Evolutionary conservation across 2,113 vertebrate species (phyloP).

Genomic region (Odontophorus gujanensis): DNA sequence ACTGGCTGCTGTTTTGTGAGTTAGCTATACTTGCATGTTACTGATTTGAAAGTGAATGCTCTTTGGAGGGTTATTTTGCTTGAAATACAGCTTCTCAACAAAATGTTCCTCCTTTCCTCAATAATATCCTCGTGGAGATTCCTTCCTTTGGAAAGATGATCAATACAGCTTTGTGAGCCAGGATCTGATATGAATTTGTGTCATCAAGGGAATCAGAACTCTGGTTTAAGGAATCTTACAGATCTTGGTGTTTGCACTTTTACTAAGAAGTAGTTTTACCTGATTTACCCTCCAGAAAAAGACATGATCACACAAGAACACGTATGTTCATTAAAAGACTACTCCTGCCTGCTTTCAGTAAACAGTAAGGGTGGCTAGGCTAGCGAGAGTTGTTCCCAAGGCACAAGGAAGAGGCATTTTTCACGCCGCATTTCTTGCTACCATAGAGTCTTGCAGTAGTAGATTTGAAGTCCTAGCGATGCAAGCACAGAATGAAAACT

Average conservation of each 20-base stretch:
- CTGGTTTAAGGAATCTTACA: neutral
- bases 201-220: neutral
- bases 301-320: neutral
- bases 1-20: slow-evolving; percentile 60
- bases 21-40: neutral
- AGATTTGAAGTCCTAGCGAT: neutral
- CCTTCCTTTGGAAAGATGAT: neutral
- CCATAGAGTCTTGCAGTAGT: neutral
- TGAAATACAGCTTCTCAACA: neutral
- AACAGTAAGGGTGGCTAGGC: neutral
- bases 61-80: slow-evolving; percentile 28
- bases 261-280: slow-evolving; percentile 10
- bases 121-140: neutral
- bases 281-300: slow-evolving; percentile 51
- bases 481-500: neutral
- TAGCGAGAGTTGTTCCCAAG: neutral
- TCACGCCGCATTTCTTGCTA: neutral
- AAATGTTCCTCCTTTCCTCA: slow-evolving; percentile 19
- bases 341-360: neutral
- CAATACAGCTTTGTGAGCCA: neutral
- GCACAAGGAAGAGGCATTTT: neutral
- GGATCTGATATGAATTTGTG: neutral
- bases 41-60: slow-evolving; percentile 66
- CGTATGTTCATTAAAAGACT: neutral
- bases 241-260: neutral